These are phyloP conservation scores for Pseudeuparius sepicola DNA, from an alignment of 2,888 invertebrate genomes.

Conservation along the genomic window DNA sequence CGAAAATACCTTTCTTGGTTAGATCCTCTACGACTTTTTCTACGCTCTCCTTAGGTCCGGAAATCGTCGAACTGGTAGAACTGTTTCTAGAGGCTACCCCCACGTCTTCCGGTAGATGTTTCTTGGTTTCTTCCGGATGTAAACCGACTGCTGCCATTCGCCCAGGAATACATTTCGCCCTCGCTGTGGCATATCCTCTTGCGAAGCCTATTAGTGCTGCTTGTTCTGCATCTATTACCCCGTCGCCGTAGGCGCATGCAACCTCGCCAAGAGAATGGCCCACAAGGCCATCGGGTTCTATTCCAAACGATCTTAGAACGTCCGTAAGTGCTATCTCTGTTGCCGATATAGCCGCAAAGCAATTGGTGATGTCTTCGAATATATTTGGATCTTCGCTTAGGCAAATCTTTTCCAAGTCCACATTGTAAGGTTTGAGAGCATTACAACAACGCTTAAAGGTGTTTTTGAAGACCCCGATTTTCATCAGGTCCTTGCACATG, in stretches of 20 bases:
- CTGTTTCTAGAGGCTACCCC: constrained; percentile 85
- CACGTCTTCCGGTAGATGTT: constrained; percentile 61
- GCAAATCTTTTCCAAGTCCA: constrained; percentile 45
- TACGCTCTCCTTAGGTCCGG: constrained; percentile 68
- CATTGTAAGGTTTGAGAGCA: constrained; percentile 42
- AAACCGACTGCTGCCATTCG: constrained; percentile 59
- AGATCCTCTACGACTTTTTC: constrained; percentile 55
- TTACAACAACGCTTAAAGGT: constrained; percentile 44
- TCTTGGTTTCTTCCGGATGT: constrained; percentile 31
- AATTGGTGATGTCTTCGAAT: constrained; percentile 46
- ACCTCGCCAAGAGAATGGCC: constrained; percentile 89
- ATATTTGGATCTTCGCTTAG: constrained; percentile 38
- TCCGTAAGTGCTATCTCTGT: constrained; percentile 74
- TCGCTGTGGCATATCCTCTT: constrained; percentile 41
- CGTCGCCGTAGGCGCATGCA: constrained; percentile 55
- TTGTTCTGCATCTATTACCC: constrained; percentile 50
- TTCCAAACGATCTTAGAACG: constrained; percentile 57
- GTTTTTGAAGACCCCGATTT: constrained; percentile 46
- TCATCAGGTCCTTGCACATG: constrained; percentile 52
- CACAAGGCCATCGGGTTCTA: constrained; percentile 81
- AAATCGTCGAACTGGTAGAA: constrained; percentile 78
- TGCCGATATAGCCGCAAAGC: constrained; percentile 50
- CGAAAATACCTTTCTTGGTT: constrained; percentile 59
- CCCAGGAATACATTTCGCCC: constrained; percentile 26
- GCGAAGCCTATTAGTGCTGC: constrained; percentile 50